A percentile compares a stretch with the other conserved stretches of the same genome.
phyloP scores from a whole-genome alignment of 2,113 vertebrate genomes.

The Henicopernis longicauda region DNA sequence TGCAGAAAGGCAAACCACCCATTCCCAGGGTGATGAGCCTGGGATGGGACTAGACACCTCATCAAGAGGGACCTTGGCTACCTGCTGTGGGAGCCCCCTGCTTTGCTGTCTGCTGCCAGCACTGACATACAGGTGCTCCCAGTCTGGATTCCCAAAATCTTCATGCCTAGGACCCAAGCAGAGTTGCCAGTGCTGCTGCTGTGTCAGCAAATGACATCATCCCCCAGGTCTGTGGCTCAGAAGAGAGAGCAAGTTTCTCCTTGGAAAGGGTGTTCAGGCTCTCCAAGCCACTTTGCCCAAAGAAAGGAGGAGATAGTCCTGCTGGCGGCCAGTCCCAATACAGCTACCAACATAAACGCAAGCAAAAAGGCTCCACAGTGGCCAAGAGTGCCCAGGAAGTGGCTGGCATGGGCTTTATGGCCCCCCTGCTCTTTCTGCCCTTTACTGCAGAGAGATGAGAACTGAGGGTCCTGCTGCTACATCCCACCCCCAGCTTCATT shows the following conservation, averaged over 20 bases:
- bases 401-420: not conserved
- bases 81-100: not conserved
- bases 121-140: not conserved
- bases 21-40: not conserved
- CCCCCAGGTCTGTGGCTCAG: not conserved
- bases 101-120: not conserved
- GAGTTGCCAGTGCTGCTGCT: not conserved
- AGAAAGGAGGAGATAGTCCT: not conserved
- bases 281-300: not conserved
- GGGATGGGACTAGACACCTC: not conserved
- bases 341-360: not conserved
- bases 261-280: not conserved
- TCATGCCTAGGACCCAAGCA: not conserved
- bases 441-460: not conserved
- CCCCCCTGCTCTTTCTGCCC: not conserved
- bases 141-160: not conserved
- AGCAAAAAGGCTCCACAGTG: not conserved
- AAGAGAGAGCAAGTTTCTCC: not conserved
- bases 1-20: not conserved
- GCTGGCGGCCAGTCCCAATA: not conserved
- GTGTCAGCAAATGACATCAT: not conserved
- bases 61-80: not conserved
- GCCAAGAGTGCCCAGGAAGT: not conserved
- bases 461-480: not conserved
- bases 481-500: not conserved